Base-by-base conservation (phyloP, 1,140 invertebrate species). In the Drosophila jambulina region DNA sequence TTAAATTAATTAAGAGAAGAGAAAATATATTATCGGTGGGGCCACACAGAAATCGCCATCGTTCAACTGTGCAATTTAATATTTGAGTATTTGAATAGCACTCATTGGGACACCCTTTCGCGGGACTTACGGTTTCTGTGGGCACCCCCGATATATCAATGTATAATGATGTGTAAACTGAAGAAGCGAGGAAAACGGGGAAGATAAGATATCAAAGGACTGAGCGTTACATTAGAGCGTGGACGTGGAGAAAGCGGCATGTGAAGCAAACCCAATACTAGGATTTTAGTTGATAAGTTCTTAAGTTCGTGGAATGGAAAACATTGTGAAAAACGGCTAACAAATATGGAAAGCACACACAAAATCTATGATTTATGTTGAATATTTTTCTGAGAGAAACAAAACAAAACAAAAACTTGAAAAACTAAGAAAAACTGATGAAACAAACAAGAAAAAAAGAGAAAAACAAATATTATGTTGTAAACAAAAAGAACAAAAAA, bases 261-360 rank as follows among this genome's bases (percentile, higher is more conserved):
- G 69, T 75, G 78, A 61, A 78, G 74, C 32, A 82, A 56, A 56
- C 71, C 64, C 78, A 71, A 61, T 69, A 90, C 82, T 90, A 91
- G 86, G 82, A 78, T 79, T 80, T 72, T 91, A 91, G 88, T 76
- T 85, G 61, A 75, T 91, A 85, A 85, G 88, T 79, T 82, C 38
- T 61, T 61, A 64, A 58, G 70, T 43, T 56, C 53, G 15, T 38
- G 53, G 76, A 54, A 46, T 60, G 70, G 67, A 78, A 69, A 78
- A 42, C 43, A 60, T 75, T 82, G 77, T 80, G 79, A 86, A 77
- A 27, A 29, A 68, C 15, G 19, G 72, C 72, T 68, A 77, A 78
- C 34, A 75, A 65, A 60, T 68, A 74, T 38, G 76, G 53, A 60
- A 87, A 74, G 82, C 79, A 82, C 79, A 88, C 77, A 84, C 57